Conservation (phyloP, 1,140 invertebrate genomes). For the Ooceraea biroi region DNA sequence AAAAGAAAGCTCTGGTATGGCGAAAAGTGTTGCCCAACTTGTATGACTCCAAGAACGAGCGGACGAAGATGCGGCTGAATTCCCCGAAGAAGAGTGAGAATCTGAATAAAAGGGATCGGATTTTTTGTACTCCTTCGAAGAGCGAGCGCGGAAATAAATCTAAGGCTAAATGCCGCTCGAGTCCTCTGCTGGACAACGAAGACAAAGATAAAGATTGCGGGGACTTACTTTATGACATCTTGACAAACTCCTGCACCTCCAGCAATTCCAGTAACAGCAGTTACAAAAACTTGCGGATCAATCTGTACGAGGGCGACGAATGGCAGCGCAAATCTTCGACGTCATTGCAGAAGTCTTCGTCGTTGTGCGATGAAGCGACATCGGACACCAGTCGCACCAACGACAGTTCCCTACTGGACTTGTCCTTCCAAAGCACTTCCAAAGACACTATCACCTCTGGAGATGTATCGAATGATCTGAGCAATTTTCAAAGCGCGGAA, state of each 20-base stretch:
- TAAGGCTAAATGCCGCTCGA: background rate
- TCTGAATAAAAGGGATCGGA: background rate
- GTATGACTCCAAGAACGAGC: background rate
- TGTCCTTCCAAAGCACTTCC: background rate
- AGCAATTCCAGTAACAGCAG: background rate
- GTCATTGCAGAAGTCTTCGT: background rate
- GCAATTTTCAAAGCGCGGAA: background rate
- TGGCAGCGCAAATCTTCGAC: background rate
- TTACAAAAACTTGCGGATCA: slow-evolving; percentile 27
- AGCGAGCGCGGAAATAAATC: background rate
- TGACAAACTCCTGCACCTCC: slow-evolving; percentile 13
- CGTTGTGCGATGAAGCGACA: background rate
- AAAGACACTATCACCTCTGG: background rate
- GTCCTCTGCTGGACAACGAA: background rate
- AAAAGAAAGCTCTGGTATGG: background rate
- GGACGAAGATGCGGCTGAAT: too few species aligned
- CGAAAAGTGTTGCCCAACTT: background rate
- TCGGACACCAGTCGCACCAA: background rate
- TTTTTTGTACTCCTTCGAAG: background rate
- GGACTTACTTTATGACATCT: slow-evolving; percentile 1
- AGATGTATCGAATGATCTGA: background rate
- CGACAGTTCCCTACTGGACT: background rate
- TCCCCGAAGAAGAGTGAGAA: background rate
- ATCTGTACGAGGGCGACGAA: background rate
- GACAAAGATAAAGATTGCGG: background rate